A percentile compares a stretch with the other conserved stretches of the same genome.
These are phyloP conservation scores for Anseranas semipalmata DNA, from an alignment of 2,113 vertebrate genomes.

Conservation along the genomic window DNA sequence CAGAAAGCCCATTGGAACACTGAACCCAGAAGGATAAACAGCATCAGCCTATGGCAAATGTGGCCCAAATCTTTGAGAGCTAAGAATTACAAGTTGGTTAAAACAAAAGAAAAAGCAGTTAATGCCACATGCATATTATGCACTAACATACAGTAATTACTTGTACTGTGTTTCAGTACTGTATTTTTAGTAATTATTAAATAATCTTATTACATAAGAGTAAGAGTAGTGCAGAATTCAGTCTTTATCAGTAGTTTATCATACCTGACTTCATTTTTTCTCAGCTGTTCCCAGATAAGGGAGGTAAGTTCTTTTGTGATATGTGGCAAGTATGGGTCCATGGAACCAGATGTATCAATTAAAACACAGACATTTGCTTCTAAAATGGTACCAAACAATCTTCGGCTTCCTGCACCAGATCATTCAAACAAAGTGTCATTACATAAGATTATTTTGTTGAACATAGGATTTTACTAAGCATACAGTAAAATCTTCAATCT, in stretches of 20 bases:
- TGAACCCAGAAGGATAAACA: not conserved
- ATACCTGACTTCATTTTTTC: constrained; percentile 75
- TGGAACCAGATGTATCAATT: constrained; percentile 84
- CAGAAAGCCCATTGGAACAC: not conserved
- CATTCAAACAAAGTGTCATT: not conserved
- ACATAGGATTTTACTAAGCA: not conserved
- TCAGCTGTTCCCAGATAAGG: constrained; percentile 87
- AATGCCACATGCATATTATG: not conserved
- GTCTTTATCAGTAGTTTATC: not conserved
- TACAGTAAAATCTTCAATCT: not conserved
- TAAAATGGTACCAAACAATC: constrained; percentile 79
- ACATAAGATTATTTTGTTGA: not conserved
- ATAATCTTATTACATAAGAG: not conserved
- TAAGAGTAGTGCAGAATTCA: not conserved
- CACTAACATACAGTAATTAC: not conserved
- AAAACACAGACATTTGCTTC: constrained; percentile 82
- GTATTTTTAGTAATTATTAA: not conserved
- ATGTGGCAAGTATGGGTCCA: constrained; percentile 68
- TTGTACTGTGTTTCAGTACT: not conserved
- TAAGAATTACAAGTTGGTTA: not conserved
- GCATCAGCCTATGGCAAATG: not conserved
- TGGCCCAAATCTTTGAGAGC: not conserved
- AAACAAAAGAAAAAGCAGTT: not conserved
- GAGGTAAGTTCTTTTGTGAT: constrained; percentile 76
- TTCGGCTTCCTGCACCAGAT: constrained; percentile 77